These are phyloP conservation scores for Galeopsomyia nigrocyanea DNA, from an alignment of 2,888 invertebrate species.

Conservation along the genomic window DNA sequence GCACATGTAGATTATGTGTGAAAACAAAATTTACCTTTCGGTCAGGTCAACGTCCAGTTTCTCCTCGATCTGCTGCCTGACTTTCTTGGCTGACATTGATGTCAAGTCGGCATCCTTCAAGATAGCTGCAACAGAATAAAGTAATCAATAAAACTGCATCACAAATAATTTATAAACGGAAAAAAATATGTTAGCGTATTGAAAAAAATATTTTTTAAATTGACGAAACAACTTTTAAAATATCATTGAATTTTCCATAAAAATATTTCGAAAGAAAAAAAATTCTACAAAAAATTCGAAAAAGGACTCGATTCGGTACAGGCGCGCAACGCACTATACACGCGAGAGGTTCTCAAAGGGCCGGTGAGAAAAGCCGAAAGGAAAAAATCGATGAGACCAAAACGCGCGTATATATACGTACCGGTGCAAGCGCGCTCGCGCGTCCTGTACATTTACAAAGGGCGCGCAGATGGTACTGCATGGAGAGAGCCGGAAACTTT, in stretches of 20 bases:
- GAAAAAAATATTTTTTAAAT: not conserved
- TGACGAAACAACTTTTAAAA: too few relatives aligned
- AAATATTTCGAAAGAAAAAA: not conserved
- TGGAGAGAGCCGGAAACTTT: conserved; percentile 10
- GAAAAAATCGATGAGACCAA: conserved; percentile 27
- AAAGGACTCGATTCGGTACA: not conserved
- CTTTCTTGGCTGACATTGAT: conserved; percentile 89
- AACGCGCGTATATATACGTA: conserved; percentile 2
- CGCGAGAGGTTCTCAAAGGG: too few relatives aligned
- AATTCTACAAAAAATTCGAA: not conserved
- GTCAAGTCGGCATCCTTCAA: conserved; percentile 89
- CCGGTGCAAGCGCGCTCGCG: not conserved
- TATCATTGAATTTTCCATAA: too few relatives aligned
- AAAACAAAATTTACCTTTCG: conserved; percentile 69
- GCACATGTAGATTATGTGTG: not conserved
- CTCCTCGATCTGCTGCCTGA: conserved; percentile 87
- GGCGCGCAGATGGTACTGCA: conserved; percentile 38
- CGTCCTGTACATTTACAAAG: conserved; percentile 17
- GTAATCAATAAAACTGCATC: not conserved
- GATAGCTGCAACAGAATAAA: conserved; percentile 75
- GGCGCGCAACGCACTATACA: too few relatives aligned
- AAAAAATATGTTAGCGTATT: not conserved
- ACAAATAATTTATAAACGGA: too few relatives aligned
- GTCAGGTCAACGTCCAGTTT: conserved; percentile 83
- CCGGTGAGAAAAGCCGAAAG: not conserved